Evolutionary conservation across 2,113 vertebrate species (phyloP).

Genomic region (Uria lomvia): DNA sequence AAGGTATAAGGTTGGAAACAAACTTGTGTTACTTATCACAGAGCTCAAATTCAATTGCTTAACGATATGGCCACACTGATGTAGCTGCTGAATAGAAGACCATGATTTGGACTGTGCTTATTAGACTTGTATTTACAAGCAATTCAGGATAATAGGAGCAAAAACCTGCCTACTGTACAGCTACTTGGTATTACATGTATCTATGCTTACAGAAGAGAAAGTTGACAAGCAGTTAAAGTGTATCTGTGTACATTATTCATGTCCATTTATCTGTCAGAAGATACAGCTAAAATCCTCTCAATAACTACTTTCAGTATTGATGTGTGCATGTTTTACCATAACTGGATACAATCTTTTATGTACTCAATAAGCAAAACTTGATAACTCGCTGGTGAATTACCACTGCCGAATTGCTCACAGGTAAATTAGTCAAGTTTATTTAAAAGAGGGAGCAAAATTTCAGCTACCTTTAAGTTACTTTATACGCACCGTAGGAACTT

Average conservation of each 20-base stretch:
- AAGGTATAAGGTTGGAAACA: neutral
- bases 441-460: neutral
- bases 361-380: neutral
- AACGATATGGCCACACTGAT: neutral
- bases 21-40: neutral
- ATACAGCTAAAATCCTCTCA: neutral
- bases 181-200: neutral
- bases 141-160: neutral
- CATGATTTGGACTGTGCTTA: neutral
- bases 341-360: neutral
- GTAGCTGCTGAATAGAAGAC: neutral
- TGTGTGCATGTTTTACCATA: slow-evolving; percentile 1
- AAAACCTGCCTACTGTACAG: neutral
- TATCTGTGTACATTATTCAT: slow-evolving; percentile 38
- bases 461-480: neutral
- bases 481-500: neutral
- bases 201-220: neutral
- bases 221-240: neutral
- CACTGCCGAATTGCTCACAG: neutral
- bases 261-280: slow-evolving; percentile 17
- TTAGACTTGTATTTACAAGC: neutral
- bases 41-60: neutral
- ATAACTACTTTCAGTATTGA: slow-evolving; percentile 16
- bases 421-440: neutral
- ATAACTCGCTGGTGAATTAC: neutral